Percentiles rank a stretch among this genome's conserved stretches.
Evolutionary conservation across 1,140 invertebrate species (phyloP).

Genomic region (Harlomillsia oculata): DNA sequence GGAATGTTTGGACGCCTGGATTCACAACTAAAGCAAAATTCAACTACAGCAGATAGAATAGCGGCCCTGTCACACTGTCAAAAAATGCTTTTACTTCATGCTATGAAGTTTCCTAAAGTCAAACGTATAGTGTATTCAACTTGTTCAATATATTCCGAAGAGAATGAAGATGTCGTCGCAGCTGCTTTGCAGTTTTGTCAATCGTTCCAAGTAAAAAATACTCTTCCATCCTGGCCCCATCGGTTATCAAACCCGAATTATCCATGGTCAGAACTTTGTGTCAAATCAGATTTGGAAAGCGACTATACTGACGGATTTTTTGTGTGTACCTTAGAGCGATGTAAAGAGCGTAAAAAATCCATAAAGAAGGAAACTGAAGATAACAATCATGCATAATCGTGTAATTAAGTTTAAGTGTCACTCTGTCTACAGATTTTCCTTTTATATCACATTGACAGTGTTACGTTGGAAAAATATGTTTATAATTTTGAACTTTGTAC

Average conservation of each 20-base stretch:
- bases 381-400: too few relatives aligned
- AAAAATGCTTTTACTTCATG: slow-evolving; percentile 71
- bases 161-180: slow-evolving; percentile 81
- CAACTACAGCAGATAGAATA: slow-evolving; percentile 45
- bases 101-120: slow-evolving; percentile 72
- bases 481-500: too few relatives aligned
- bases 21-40: slow-evolving; percentile 27
- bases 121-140: slow-evolving; percentile 88
- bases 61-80: slow-evolving; percentile 69
- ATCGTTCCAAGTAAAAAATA: slow-evolving; percentile 33
- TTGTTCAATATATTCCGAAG: slow-evolving; percentile 77
- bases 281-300: slow-evolving; percentile 61
- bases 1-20: slow-evolving; percentile 52
- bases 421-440: too few relatives aligned
- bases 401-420: too few relatives aligned
- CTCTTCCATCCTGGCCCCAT: slow-evolving; percentile 33
- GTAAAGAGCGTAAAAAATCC: slow-evolving; percentile 5
- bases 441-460: too few relatives aligned
- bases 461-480: too few relatives aligned
- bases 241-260: slow-evolving; percentile 43
- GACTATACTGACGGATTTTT: slow-evolving; percentile 91
- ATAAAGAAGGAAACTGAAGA: too few relatives aligned
- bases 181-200: slow-evolving; percentile 43
- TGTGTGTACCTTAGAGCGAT: slow-evolving; percentile 68
- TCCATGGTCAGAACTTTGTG: slow-evolving; percentile 56